phyloP scores from a whole-genome alignment of 2,888 invertebrate genomes.

The Panzeria rudis region DNA sequence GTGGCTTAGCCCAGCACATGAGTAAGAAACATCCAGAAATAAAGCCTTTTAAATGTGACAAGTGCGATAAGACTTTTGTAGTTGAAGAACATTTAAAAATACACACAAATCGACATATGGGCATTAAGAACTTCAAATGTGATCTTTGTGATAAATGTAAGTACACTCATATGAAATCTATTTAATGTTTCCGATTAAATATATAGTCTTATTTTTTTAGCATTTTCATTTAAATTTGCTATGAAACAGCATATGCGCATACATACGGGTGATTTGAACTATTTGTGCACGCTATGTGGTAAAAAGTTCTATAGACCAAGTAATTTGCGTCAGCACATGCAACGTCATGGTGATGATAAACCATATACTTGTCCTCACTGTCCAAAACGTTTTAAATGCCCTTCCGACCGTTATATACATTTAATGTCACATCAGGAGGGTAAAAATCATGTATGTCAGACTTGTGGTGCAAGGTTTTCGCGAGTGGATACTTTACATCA shows the following conservation, averaged over 20 bases:
- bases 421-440: conserved; percentile 70
- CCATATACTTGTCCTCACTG: conserved; percentile 68
- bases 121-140: conserved; percentile 67
- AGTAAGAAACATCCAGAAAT: conserved; percentile 69
- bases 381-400: conserved; percentile 69
- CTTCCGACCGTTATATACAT: conserved; percentile 71
- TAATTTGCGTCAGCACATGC: conserved; percentile 84
- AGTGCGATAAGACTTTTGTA: conserved; percentile 67
- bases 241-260: conserved; percentile 86
- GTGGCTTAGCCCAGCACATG: conserved; percentile 69
- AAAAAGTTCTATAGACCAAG: conserved; percentile 86
- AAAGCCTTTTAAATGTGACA: conserved; percentile 67
- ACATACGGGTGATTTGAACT: conserved; percentile 85
- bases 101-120: conserved; percentile 70
- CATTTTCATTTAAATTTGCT: conserved; percentile 68
- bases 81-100: conserved; percentile 69
- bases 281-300: conserved; percentile 85
- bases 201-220: conserved; percentile 14
- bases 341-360: conserved; percentile 66
- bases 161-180: conserved; percentile 3
- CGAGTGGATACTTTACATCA: conserved; percentile 70
- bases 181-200: not conserved
- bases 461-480: conserved; percentile 67
- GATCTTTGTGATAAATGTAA: conserved; percentile 71
- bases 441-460: conserved; percentile 70